A percentile compares a stretch with the other conserved stretches of the same genome.
phyloP scores from a whole-genome alignment of 1,140 invertebrate genomes.

The Ephestia elutella region DNA sequence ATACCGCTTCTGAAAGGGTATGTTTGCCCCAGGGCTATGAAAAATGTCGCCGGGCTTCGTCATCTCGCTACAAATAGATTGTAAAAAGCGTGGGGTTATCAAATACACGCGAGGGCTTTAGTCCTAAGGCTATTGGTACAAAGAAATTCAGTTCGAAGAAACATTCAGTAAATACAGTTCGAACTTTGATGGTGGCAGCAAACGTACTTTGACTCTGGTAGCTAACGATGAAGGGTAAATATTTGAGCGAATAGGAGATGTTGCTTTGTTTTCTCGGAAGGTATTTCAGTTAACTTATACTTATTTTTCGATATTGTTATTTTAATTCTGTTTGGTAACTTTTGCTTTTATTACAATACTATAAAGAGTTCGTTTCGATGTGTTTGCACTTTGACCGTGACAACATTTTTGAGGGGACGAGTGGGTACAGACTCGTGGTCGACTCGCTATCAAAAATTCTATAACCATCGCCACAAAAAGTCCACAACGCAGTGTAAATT shows the following conservation, averaged over 20 bases:
- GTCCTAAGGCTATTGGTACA: slow-evolving; percentile 39
- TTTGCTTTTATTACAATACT: too few relatives aligned
- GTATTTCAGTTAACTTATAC: too few relatives aligned
- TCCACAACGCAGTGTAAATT: slow-evolving; percentile 41
- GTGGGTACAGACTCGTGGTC: too few relatives aligned
- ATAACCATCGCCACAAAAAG: neutral
- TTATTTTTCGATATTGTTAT: too few relatives aligned
- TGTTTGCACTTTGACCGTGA: too few relatives aligned
- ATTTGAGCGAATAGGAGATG: neutral
- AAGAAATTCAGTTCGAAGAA: neutral
- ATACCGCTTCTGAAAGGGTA: slow-evolving; percentile 18
- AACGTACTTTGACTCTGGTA: neutral
- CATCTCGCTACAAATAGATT: slow-evolving; percentile 63
- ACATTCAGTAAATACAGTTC: too few relatives aligned
- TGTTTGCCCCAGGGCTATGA: slow-evolving; percentile 43
- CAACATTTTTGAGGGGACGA: too few relatives aligned
- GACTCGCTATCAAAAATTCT: neutral
- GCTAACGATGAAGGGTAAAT: neutral
- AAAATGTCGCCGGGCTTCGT: slow-evolving; percentile 46
- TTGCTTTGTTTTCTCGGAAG: too few relatives aligned
- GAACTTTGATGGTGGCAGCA: neutral
- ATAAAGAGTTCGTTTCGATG: too few relatives aligned
- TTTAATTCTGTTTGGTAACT: too few relatives aligned
- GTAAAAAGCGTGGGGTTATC: slow-evolving; percentile 52
- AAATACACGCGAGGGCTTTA: slow-evolving; percentile 49